Base-by-base conservation (phyloP, 2,113 vertebrate genomes). In the human region DNA sequence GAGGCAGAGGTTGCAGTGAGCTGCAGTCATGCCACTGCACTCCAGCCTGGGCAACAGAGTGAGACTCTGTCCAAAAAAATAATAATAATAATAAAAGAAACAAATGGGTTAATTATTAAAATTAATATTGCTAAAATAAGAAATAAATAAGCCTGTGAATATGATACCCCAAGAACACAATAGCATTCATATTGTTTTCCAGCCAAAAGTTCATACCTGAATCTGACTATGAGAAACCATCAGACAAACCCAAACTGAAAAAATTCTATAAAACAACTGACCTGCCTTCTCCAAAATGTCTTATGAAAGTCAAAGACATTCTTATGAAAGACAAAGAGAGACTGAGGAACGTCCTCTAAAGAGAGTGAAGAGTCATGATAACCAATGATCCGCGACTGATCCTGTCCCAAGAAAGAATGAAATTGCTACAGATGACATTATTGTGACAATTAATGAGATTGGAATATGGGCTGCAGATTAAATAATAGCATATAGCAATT, bases 101-200 rank as follows among this genome's bases (percentile, higher is more conserved):
- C 38, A 92, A 91, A 61, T 43, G 14, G 22, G 73, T 75, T 82
- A 76, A 92, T 35, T 4, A 82, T 92, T 64, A 57, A 88, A 83
- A 96, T 86, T 82, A 82, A 55, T 50, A 75, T 82, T 55, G 55
- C 30, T 55, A 94, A 89, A 89, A 72, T 57, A n/a, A 94, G 66
- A 81, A 75, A 91, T 43, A 91, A 86, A 57, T 50, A 27, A 91
- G 4, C 2, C 18, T 81, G 1, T 40, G 35, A n/a, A 40, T 85
- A 30, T 35, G 68, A 78, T 59, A 70, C 40, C 10, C 70, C 48
- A 23, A 94, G 81, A 87, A 91, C 32, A 82, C 45, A 88, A 27
- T 35, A 87, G 75, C 38, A 68, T 87, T 91, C 90, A 72, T 96
- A 6, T 48, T 85, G 20, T 90, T 94, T 84, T 73, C 43, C 52